phyloP scores from a whole-genome alignment of 2,888 invertebrate species.

The Platycheirus rosarum region DNA sequence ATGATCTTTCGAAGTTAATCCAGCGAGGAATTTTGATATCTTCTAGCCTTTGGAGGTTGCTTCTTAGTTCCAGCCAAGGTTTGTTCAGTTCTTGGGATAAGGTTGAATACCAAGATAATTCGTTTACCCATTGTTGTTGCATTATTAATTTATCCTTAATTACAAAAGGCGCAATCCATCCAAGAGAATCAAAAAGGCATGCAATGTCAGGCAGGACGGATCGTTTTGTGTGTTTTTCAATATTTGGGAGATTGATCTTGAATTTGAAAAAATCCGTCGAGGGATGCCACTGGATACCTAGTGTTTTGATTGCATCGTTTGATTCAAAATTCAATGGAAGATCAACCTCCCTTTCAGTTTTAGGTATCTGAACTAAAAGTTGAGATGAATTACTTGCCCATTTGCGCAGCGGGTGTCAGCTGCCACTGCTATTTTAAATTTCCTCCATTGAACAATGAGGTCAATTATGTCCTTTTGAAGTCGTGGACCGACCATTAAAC shows the following conservation, averaged over 20 bases:
- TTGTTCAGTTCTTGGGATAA: not conserved
- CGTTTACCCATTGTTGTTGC: conserved; percentile 22
- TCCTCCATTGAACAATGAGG: not conserved
- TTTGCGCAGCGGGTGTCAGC: conserved; percentile 23
- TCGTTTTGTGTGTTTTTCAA: conserved; percentile 19
- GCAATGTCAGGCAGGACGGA: conserved; percentile 35
- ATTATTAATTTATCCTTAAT: conserved; percentile 27
- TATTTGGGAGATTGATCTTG: conserved; percentile 15
- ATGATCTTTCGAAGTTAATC: not conserved
- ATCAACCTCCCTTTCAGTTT: conserved; percentile 37
- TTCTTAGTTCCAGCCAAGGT: not conserved
- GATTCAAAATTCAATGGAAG: conserved; percentile 30
- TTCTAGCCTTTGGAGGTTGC: not conserved
- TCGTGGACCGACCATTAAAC: conserved; percentile 25
- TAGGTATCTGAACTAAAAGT: conserved; percentile 28
- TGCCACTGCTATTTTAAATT: not conserved
- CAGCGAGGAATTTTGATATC: conserved; percentile 20
- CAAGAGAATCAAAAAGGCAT: conserved; percentile 49
- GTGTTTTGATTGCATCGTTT: conserved; percentile 34
- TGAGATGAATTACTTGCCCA: conserved; percentile 35
- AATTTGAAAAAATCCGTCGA: conserved; percentile 41
- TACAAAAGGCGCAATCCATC: conserved; percentile 43
- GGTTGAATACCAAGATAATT: conserved; percentile 24
- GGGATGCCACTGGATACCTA: conserved; percentile 60
- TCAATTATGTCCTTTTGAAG: conserved; percentile 5